Evolutionary conservation across 2,888 invertebrate species (phyloP).

Genomic region (Agrotis clavis): DNA sequence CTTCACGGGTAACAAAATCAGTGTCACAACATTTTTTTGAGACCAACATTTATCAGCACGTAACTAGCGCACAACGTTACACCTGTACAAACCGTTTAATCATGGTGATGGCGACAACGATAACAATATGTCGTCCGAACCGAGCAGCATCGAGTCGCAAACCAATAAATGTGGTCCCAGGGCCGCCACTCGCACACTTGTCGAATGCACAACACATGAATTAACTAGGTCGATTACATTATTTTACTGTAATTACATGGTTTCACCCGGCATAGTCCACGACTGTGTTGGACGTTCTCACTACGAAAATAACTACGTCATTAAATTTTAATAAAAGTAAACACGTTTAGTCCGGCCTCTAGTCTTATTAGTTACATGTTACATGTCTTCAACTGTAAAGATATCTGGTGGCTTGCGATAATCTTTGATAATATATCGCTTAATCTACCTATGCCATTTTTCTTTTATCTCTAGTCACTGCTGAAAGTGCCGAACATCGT

Average conservation of each 20-base stretch:
- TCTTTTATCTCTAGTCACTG: constrained; percentile 60
- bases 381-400: constrained; percentile 63
- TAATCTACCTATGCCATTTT: constrained; percentile 65
- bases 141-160: constrained; percentile 66
- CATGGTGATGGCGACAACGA: constrained; percentile 79
- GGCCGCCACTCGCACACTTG: constrained; percentile 51
- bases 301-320: constrained; percentile 63
- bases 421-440: constrained; percentile 74
- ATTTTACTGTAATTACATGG: constrained; percentile 50
- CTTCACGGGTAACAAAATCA: constrained; percentile 56
- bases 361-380: constrained; percentile 61
- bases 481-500: constrained; percentile 48
- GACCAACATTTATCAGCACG: constrained; percentile 73
- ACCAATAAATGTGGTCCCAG: constrained; percentile 59
- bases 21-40: constrained; percentile 63
- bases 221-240: constrained; percentile 56
- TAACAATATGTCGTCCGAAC: constrained; percentile 77
- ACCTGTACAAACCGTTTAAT: constrained; percentile 84
- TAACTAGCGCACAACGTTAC: constrained; percentile 74
- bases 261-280: constrained; percentile 7
- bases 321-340: constrained; percentile 71
- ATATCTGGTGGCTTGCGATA: constrained; percentile 79
- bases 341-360: constrained; percentile 67
- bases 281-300: constrained; percentile 39
- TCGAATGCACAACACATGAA: constrained; percentile 50